Evolutionary conservation across 1,140 invertebrate species (phyloP).

Genomic region (Drosophila seguyi): DNA sequence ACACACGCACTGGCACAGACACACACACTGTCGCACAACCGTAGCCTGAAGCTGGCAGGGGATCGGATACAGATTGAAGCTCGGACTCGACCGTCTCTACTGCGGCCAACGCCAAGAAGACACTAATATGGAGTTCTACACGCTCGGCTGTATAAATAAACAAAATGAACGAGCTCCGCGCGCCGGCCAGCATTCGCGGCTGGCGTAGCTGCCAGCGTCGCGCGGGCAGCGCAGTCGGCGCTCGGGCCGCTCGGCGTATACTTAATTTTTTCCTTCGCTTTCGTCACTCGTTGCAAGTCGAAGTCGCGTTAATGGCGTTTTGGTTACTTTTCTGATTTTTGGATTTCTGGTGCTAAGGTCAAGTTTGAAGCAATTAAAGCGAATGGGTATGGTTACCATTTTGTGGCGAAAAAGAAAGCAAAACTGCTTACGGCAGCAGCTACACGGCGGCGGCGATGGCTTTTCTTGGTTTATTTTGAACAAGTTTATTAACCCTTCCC

Average conservation of each 20-base stretch:
- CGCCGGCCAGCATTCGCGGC: slow-evolving; percentile 41
- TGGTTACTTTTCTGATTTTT: slow-evolving; percentile 28
- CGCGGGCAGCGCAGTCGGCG: slow-evolving; percentile 32
- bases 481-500: slow-evolving; percentile 77
- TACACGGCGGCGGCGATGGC: slow-evolving; percentile 10
- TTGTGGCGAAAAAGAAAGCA: slow-evolving; percentile 72
- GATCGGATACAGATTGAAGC: slow-evolving; percentile 11
- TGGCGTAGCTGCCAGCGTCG: slow-evolving; percentile 34
- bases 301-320: slow-evolving; percentile 64
- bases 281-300: slow-evolving; percentile 66
- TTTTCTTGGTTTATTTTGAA: slow-evolving; percentile 60
- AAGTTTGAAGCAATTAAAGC: slow-evolving; percentile 73
- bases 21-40: slow-evolving; percentile 42
- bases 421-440: slow-evolving; percentile 46
- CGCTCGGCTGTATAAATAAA: slow-evolving; percentile 83
- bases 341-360: slow-evolving; percentile 76
- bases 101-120: slow-evolving; percentile 81
- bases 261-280: slow-evolving; percentile 24
- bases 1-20: slow-evolving; percentile 30
- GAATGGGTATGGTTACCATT: slow-evolving; percentile 35
- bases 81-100: slow-evolving; percentile 71
- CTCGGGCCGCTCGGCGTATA: slow-evolving; percentile 29
- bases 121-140: slow-evolving; percentile 83
- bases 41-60: slow-evolving; percentile 22
- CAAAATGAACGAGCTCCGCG: slow-evolving; percentile 68